A percentile compares a stretch with the other conserved stretches of the same genome.
Evolutionary conservation across 2,113 vertebrate species (phyloP).

Genomic region (Halichoerus grypus): DNA sequence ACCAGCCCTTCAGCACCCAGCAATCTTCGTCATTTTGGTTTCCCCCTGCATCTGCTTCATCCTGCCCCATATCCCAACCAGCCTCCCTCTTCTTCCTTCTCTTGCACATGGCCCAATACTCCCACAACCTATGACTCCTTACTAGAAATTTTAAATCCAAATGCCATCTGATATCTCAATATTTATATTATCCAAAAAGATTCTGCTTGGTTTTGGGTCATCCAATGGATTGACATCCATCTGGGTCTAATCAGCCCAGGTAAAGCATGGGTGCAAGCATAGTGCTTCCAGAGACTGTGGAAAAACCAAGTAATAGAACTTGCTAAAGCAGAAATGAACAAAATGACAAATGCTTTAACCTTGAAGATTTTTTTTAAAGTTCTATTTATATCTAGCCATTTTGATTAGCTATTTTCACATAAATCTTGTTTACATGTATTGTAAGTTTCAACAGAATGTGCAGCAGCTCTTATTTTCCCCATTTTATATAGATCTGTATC

Average conservation of each 20-base stretch:
- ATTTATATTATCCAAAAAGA: neutral
- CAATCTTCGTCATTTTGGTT: neutral
- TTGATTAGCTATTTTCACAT: conserved; percentile 43
- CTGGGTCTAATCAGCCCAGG: neutral
- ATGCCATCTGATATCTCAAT: neutral
- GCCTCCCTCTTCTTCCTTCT: neutral
- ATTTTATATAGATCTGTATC: conserved; percentile 37
- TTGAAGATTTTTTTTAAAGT: neutral
- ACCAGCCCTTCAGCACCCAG: neutral
- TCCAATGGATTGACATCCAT: neutral
- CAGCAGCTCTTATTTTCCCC: neutral
- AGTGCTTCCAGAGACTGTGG: neutral
- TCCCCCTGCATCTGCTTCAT: neutral
- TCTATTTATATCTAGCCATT: conserved; percentile 35
- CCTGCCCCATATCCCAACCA: neutral
- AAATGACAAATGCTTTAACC: neutral
- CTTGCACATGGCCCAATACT: neutral
- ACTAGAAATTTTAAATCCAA: neutral
- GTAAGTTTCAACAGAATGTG: conserved; percentile 45
- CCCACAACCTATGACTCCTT: neutral
- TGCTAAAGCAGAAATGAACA: neutral
- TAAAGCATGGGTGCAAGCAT: neutral
- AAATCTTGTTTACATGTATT: conserved; percentile 27
- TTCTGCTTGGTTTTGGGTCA: neutral
- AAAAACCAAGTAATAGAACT: neutral